Conservation (phyloP, 2,888 invertebrate genomes). For the Cephus rjabovi region DNA sequence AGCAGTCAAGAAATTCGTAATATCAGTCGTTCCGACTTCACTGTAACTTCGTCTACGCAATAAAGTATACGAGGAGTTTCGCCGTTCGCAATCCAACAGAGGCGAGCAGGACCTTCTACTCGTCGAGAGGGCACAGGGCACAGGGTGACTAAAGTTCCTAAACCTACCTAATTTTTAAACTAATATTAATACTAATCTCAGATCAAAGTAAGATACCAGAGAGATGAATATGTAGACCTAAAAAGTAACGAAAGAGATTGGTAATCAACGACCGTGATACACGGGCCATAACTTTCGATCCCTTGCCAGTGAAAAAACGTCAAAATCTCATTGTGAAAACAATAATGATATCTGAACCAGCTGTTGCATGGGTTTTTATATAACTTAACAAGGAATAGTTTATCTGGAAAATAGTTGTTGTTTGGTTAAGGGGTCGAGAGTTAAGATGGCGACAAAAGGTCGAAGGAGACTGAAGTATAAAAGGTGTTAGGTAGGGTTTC, state of each 20-base stretch:
- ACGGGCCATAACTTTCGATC: background rate
- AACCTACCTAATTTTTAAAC: constrained; percentile 53
- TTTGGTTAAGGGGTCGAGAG: background rate
- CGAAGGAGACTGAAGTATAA: background rate
- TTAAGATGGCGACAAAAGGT: background rate
- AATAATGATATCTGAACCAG: background rate
- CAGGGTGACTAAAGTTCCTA: constrained; percentile 54
- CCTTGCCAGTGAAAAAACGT: background rate
- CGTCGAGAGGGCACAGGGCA: constrained; percentile 43
- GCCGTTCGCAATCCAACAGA: constrained; percentile 52
- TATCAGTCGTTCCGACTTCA: constrained; percentile 27
- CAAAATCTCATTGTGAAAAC: background rate
- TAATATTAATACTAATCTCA: constrained; percentile 22
- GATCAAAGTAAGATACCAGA: constrained; percentile 42
- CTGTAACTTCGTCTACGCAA: constrained; percentile 37
- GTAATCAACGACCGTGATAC: constrained; percentile 31
- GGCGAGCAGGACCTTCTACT: constrained; percentile 56
- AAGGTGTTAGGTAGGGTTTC: constrained; percentile 33
- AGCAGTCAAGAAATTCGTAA: constrained; percentile 40
- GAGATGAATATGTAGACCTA: constrained; percentile 31
- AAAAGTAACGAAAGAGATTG: constrained; percentile 12
- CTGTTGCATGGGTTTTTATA: background rate
- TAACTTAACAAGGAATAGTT: background rate
- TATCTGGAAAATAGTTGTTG: background rate
- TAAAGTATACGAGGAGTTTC: constrained; percentile 46